Evolutionary conservation across 2,888 invertebrate species (phyloP).

Genomic region (Drosophila kokeensis): DNA sequence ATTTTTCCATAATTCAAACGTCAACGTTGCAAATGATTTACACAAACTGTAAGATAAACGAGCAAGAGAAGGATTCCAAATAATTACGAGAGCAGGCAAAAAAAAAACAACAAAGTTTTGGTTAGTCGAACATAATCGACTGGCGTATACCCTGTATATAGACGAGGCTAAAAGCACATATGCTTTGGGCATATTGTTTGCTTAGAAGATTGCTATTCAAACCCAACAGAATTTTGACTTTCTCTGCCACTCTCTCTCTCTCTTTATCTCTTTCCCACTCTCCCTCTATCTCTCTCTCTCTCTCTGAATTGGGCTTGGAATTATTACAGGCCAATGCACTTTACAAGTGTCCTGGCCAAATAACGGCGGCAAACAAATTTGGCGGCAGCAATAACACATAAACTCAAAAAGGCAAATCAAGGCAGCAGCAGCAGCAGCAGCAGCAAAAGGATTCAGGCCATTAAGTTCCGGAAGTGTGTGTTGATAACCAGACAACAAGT

Average conservation of each 20-base stretch:
- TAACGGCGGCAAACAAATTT: conserved; percentile 8
- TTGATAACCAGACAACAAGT: conserved; percentile 81
- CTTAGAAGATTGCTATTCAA: background rate
- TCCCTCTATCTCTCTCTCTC: background rate
- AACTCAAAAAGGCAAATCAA: conserved; percentile 51
- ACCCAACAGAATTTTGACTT: background rate
- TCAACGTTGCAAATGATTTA: conserved; percentile 57
- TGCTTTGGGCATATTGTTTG: no score
- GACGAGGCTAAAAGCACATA: background rate
- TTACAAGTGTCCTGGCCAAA: conserved; percentile 45
- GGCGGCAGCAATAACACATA: conserved; percentile 14
- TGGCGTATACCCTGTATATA: conserved; percentile 4
- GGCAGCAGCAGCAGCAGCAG: conserved; percentile 53
- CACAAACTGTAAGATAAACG: conserved; percentile 46
- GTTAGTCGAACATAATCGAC: background rate
- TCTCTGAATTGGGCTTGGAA: conserved; percentile 30
- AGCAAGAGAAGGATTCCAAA: conserved; percentile 23
- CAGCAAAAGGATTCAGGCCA: conserved; percentile 84
- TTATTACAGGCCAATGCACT: conserved; percentile 78
- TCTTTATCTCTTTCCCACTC: background rate
- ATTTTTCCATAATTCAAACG: conserved; percentile 59
- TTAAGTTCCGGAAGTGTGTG: conserved; percentile 84
- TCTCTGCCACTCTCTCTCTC: background rate
- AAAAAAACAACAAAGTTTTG: conserved; percentile 7
- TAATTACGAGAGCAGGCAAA: conserved; percentile 46